Evolutionary conservation across 2,113 vertebrate species (phyloP).

Genomic region (Grammomys dolichurus): DNA sequence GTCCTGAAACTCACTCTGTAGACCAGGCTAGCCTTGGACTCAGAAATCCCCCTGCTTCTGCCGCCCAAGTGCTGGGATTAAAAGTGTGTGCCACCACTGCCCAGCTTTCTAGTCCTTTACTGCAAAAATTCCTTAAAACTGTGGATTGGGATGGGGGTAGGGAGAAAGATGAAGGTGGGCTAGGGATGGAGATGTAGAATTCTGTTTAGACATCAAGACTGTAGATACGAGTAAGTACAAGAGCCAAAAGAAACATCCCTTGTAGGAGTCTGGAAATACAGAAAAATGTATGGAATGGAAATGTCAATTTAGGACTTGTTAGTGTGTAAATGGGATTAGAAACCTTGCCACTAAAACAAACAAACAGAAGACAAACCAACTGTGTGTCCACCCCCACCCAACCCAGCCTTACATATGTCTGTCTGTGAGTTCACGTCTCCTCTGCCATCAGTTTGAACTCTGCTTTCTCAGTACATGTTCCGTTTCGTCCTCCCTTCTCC

Average conservation of each 20-base stretch:
- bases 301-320: constrained; percentile 32
- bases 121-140: background rate
- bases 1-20: no score
- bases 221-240: background rate
- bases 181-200: background rate
- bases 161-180: no score
- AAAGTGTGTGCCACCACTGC: no score
- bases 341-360: background rate
- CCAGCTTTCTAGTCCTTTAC: background rate
- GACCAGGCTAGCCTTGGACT: no score
- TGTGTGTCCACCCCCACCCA: background rate
- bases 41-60: no score
- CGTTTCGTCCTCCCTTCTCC: background rate
- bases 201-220: background rate
- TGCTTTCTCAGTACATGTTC: no score
- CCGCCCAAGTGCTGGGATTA: no score
- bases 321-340: constrained; percentile 48
- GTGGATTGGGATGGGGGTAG: background rate
- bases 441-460: constrained; percentile 25
- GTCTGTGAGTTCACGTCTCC: background rate
- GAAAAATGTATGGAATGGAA: background rate
- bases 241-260: background rate
- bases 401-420: background rate
- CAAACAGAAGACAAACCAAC: background rate
- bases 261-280: background rate